Base-by-base conservation (phyloP, 2,113 vertebrate genomes). In the Micronycteris hirsuta region DNA sequence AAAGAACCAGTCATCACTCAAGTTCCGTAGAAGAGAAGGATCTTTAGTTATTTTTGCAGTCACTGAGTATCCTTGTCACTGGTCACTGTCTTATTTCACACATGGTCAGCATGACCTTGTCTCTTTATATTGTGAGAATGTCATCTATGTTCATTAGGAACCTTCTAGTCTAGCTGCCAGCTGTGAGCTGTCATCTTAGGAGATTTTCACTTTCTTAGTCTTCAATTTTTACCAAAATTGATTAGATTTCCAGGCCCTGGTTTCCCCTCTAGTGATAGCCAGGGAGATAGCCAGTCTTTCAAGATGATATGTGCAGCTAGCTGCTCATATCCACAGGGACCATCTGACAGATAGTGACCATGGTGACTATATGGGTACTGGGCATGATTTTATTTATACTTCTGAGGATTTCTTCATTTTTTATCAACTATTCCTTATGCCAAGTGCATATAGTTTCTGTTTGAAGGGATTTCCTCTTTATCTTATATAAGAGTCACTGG, bases 301-400 rank as follows among this genome's bases (percentile, higher is more conserved):
- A 31, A 85, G 20, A 14, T 22, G 49, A 49, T 43, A 22, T 12
- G 19, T 65, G 28, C 24, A 49, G 14, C 45, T 3, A 47, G 47
- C 49, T 19, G 0, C 16, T 49, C 56, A 47, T 17, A 9, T 33
- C 12, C 82, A 13, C 5, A 47, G 73, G 26, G 24, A 49, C 19
- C 15, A 22, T 4, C 52, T 8, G 20, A n/a, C 19, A 43, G 52
- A 33, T 41, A 7, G 15, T 26, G 22, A 67, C 28, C n/a, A 19
- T 0, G 0, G 31, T 16, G n/a, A 22, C 54, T 41, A 1, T 7
- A 11, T 4, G 0, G 43, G 28, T 5, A 7, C 5, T 31, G 43
- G n/a, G 28, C 38, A 89, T 41, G 63, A 33, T 81, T 47, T 70
- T 70, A n/a, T 78, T 91, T 63, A 36, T 63, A 80, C 68, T 38